Conservation (phyloP, 2,797 vertebrate genomes). For the Limnodromus scolopaceus region DNA sequence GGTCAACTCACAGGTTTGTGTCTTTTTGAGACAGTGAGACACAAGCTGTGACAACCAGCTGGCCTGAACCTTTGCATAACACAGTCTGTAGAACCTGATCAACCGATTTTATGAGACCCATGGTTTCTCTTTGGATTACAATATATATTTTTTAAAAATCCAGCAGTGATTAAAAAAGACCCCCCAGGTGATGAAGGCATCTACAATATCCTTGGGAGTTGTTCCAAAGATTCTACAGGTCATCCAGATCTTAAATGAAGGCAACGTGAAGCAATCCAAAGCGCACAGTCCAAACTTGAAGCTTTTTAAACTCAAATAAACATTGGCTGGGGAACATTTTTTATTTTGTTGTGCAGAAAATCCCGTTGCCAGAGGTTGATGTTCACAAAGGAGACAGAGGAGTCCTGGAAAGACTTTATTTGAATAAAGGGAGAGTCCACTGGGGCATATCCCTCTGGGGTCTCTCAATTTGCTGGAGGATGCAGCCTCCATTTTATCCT, state of each 20-base stretch:
- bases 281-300: not conserved
- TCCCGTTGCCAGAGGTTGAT: no score
- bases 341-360: not conserved
- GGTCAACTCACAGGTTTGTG: not conserved
- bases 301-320: not conserved
- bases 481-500: no score
- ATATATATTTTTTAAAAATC: not conserved
- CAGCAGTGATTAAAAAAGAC: not conserved
- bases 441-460: no score
- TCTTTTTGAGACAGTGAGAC: not conserved
- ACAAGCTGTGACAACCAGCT: not conserved
- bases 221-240: not conserved
- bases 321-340: not conserved
- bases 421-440: no score
- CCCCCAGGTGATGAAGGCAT: not conserved
- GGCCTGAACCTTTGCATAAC: not conserved
- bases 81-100: not conserved
- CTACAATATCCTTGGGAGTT: not conserved
- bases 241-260: slow-evolving; percentile 20
- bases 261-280: not conserved
- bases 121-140: not conserved
- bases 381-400: no score
- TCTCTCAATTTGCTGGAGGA: no score
- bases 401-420: no score
- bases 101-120: not conserved